phyloP scores from a whole-genome alignment of 2,797 vertebrate genomes.

The Xerus rutilus region DNA sequence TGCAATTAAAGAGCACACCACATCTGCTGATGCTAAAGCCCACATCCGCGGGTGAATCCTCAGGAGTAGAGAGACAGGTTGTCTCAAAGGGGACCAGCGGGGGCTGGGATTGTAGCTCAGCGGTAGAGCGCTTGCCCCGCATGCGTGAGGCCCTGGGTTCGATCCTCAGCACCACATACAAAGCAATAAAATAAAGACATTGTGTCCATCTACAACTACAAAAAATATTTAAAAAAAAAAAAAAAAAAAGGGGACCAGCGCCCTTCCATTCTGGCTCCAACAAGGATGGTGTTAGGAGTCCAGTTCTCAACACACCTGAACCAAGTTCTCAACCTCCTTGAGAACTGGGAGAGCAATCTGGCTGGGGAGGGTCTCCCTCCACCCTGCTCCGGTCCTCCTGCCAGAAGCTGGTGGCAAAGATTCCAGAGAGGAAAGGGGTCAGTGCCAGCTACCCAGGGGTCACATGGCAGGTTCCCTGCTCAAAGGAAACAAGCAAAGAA shows the following conservation, averaged over 20 bases:
- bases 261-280: background rate
- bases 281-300: accelerated
- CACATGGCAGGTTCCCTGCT: background rate
- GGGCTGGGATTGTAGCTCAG: too few relatives aligned
- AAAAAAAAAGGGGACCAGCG: too few relatives aligned
- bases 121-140: too few relatives aligned
- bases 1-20: accelerated
- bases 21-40: accelerated
- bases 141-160: too few relatives aligned
- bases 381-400: background rate
- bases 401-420: background rate
- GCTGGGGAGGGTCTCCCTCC: background rate
- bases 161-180: too few relatives aligned
- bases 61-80: accelerated
- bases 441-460: background rate
- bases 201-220: too few relatives aligned
- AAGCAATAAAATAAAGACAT: too few relatives aligned
- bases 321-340: accelerated
- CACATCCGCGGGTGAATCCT: accelerated
- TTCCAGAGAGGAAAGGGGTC: background rate
- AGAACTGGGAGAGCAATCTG: background rate
- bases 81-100: too few relatives aligned
- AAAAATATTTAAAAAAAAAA: too few relatives aligned
- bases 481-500: background rate
- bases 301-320: background rate